Percentiles rank a stretch among this genome's conserved stretches.
Conservation (phyloP, 2,797 vertebrate species). For the Etheostoma perlongum region DNA sequence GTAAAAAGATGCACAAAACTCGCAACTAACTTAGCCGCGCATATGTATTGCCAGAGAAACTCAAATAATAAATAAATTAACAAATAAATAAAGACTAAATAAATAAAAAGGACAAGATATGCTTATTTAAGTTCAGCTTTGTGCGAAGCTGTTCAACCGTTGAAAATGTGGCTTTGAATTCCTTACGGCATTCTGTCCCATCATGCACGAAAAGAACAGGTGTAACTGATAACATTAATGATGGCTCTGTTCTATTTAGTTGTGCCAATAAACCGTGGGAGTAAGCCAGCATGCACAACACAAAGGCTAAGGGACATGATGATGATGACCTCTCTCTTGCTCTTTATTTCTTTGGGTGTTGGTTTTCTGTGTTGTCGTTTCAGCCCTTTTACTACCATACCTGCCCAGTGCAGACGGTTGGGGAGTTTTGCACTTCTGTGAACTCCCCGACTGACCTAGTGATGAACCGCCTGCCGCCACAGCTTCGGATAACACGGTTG, state of each 20-base stretch:
- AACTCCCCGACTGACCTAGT: background rate
- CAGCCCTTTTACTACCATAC: background rate
- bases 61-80: background rate
- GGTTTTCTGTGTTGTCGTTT: background rate
- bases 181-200: background rate
- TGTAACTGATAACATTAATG: conserved; percentile 16
- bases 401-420: background rate
- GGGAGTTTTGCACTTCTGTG: background rate
- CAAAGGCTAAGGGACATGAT: background rate
- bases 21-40: background rate
- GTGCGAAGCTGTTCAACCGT: background rate
- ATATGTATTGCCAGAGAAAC: background rate
- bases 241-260: background rate
- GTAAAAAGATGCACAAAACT: background rate
- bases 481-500: background rate
- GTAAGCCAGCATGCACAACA: conserved; percentile 8
- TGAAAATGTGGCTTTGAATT: background rate
- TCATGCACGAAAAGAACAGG: background rate
- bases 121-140: background rate
- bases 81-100: background rate
- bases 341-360: background rate
- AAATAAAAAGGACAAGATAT: background rate
- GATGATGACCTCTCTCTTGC: background rate
- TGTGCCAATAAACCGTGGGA: conserved; percentile 8
- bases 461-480: background rate